Evolutionary conservation across 1,140 invertebrate genomes (phyloP), one percentile per base, ranked within the genome.

Genomic region (Drosophila micromelanica): DNA sequence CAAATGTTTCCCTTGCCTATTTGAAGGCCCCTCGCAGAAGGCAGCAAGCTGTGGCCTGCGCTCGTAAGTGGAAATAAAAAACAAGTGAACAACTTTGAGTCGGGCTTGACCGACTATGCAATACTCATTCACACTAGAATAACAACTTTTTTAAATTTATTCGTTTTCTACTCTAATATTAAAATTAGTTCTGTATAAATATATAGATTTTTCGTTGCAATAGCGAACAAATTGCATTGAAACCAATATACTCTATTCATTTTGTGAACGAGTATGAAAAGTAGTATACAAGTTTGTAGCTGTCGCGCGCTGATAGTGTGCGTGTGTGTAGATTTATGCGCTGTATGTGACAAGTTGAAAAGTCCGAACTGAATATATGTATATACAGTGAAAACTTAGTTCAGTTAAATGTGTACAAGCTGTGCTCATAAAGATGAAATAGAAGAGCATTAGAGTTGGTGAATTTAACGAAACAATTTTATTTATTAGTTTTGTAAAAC

Each of bases 1-100:
- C 84, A 82, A 86, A 82, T 87, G 72, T 82, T 64, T 76, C 78
- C 71, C 78, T 87, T 86, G 82, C 68, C 82, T 64, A 68, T 78
- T 78, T 78, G 78, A 86, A 65, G 76, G 62, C 51, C 42, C 61
- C 69, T 70, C 72, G 57, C 75, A 68, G 59, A 70, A 62, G 65
- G 59, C 67, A 55, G 45, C 51, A 72, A 30, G 48, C 43, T 71
- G 64, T 57, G 59, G 48, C 49, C 9, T n/a, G 37, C 11, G 13
- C 51, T 68, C 59, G n/a, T 55, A 75, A 71, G 23, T 64, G 60
- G 38, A 57, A 40, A 67, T 43, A 61, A 73, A 63, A 69, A 71
- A 43, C 20, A 23, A 23, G 2, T 23, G 3, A 23, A 23, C 20
- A 23, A 23, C 20, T 23, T 23, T 23, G 1, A 2, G 20, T 23